phyloP scores from a whole-genome alignment of 2,113 vertebrate species.

The Rhea americana region DNA sequence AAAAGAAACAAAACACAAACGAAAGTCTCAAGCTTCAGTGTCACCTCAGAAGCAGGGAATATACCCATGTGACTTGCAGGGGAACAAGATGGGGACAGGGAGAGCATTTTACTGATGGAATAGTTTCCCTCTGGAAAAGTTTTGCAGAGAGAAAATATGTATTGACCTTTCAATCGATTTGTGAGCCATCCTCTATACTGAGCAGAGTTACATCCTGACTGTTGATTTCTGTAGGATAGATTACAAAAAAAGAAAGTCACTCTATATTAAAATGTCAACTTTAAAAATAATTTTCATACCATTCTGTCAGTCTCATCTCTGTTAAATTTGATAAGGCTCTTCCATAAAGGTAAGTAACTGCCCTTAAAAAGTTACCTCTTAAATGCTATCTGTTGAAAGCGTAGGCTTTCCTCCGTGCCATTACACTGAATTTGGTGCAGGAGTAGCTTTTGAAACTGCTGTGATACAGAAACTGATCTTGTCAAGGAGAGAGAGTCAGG shows the following conservation, averaged over 20 bases:
- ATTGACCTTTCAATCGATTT: neutral
- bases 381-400: neutral
- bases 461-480: accelerated
- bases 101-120: neutral
- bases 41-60: neutral
- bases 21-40: neutral
- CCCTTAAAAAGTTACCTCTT: neutral
- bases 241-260: neutral
- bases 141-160: neutral
- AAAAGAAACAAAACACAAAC: neutral
- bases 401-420: neutral
- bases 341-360: slow-evolving; percentile 13
- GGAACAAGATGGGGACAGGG: neutral
- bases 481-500: accelerated
- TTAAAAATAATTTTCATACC: slow-evolving; percentile 14
- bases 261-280: slow-evolving; percentile 36
- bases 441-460: neutral
- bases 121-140: neutral
- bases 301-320: neutral
- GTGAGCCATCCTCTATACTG: neutral
- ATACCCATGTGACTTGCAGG: neutral
- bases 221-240: neutral
- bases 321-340: neutral
- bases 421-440: neutral
- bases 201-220: neutral